These are phyloP conservation scores for Drosophila quasianomalipes DNA, from an alignment of 2,888 invertebrate genomes.

Conservation along the genomic window DNA sequence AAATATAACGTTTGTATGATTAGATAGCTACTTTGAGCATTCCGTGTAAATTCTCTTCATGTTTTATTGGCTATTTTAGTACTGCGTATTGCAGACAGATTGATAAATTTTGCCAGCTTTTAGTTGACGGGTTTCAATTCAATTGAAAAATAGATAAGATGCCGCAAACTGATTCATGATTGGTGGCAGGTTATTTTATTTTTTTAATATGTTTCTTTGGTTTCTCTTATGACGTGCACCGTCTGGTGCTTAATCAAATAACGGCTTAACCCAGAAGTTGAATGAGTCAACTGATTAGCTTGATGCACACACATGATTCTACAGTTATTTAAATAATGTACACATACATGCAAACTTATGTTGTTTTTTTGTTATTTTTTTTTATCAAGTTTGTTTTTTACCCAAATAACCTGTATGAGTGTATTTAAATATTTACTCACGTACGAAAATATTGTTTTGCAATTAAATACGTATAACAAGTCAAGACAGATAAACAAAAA, in stretches of 20 bases:
- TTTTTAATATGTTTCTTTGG: neutral
- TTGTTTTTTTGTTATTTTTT: neutral
- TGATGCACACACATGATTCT: constrained; percentile 17
- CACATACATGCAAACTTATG: neutral
- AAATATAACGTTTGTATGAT: neutral
- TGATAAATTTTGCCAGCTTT: neutral
- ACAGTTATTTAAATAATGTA: constrained; percentile 22
- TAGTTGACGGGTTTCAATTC: neutral
- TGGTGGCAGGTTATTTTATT: neutral
- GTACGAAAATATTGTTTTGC: neutral
- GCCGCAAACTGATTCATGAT: constrained; percentile 25
- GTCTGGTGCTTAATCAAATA: constrained; percentile 17
- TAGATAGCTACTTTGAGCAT: neutral
- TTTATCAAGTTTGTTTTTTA: neutral
- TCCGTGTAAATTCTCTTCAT: neutral
- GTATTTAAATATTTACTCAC: constrained; percentile 6
- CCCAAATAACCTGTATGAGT: neutral
- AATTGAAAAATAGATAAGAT: constrained; percentile 22
- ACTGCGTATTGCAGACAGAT: neutral
- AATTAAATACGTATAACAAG: constrained; percentile 16
- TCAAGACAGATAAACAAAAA: constrained; percentile 5
- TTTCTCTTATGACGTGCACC: neutral
- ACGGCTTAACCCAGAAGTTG: constrained; percentile 2
- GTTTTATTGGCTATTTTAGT: neutral
- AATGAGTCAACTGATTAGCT: constrained; percentile 34